Evolutionary conservation across 1,140 invertebrate genomes (phyloP).

Genomic region (Paraescarpia echinospica): DNA sequence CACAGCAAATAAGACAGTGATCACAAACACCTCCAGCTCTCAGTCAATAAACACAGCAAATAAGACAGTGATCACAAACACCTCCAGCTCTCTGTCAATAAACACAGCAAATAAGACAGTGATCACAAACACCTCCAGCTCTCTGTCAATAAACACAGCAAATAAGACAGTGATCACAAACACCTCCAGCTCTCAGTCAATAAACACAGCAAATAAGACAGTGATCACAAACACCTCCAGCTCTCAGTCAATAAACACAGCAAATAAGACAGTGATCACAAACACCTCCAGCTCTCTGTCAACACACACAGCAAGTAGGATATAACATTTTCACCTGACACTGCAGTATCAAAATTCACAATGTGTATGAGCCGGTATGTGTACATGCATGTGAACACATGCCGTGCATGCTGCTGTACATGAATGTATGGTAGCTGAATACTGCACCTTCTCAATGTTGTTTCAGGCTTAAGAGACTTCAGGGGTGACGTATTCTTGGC

Average conservation of each 20-base stretch:
- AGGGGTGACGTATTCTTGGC: background rate
- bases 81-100: slow-evolving; percentile 38
- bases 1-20: background rate
- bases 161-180: slow-evolving; percentile 29
- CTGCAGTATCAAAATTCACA: no score
- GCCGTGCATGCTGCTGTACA: no score
- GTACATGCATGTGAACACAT: background rate
- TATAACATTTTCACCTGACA: background rate
- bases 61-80: slow-evolving; percentile 32
- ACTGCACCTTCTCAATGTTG: background rate
- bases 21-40: slow-evolving; percentile 39
- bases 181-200: slow-evolving; percentile 39
- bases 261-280: slow-evolving; percentile 23
- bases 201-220: background rate
- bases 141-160: slow-evolving; percentile 33
- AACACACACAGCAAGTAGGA: background rate
- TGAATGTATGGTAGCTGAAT: background rate
- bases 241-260: slow-evolving; percentile 31
- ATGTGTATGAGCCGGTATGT: background rate
- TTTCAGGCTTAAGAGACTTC: background rate
- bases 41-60: slow-evolving; percentile 32
- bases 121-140: slow-evolving; percentile 38
- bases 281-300: slow-evolving; percentile 41
- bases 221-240: slow-evolving; percentile 38
- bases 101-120: background rate